Conservation (phyloP, 2,113 vertebrate species). For the Tapirus terrestris region DNA sequence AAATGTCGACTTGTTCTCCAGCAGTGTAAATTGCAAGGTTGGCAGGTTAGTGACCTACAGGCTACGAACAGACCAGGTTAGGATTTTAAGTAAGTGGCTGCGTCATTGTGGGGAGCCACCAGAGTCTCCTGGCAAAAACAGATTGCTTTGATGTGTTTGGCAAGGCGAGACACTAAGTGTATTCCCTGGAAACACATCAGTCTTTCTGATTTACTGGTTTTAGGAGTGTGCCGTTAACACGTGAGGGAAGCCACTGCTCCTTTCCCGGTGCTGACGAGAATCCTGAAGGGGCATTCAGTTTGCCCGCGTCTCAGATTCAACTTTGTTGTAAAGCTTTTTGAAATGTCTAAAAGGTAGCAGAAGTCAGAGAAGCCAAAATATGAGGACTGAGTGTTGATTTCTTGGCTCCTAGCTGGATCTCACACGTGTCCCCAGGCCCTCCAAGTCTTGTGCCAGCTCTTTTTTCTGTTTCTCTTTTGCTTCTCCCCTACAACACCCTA, state of each 20-base stretch:
- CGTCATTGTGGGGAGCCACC: constrained; percentile 66
- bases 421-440: neutral
- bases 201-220: constrained; percentile 23
- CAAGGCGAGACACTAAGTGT: neutral
- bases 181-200: constrained; percentile 38
- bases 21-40: constrained; percentile 93
- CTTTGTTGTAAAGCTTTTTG: neutral
- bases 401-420: neutral
- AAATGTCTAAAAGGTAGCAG: neutral
- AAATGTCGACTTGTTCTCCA: constrained; percentile 92
- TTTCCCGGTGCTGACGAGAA: neutral
- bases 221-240: neutral
- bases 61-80: constrained; percentile 61
- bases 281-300: neutral
- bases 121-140: constrained; percentile 52
- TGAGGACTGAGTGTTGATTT: neutral
- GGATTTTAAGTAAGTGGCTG: constrained; percentile 68
- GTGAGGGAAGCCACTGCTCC: neutral
- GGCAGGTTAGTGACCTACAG: constrained; percentile 92
- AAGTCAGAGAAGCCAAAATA: neutral
- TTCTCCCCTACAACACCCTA: neutral
- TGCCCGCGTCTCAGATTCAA: neutral
- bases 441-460: neutral
- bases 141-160: constrained; percentile 31
- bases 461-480: accelerated